Evolutionary conservation across 2,888 invertebrate genomes (phyloP).

Genomic region (Hirtodrosophila confusa): DNA sequence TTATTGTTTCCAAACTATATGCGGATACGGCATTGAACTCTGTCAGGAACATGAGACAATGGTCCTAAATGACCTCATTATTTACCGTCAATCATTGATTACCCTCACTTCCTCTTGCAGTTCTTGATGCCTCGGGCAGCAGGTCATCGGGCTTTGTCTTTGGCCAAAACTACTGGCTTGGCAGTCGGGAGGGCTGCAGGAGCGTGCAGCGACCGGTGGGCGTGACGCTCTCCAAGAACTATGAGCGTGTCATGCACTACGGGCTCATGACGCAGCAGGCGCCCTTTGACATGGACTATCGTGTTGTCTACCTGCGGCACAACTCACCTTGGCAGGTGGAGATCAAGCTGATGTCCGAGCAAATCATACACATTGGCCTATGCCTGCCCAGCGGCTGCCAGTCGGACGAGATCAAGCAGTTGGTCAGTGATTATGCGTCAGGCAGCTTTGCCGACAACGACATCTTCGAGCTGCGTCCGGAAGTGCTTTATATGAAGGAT

Average conservation of each 20-base stretch:
- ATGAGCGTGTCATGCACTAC: conserved; percentile 81
- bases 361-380: conserved; percentile 85
- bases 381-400: conserved; percentile 85
- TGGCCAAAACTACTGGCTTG: conserved; percentile 87
- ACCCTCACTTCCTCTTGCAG: conserved; percentile 72
- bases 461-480: conserved; percentile 81
- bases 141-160: conserved; percentile 86
- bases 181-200: conserved; percentile 85
- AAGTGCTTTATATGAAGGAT: conserved; percentile 83
- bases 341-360: conserved; percentile 83
- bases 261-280: conserved; percentile 80
- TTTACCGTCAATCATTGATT: not conserved
- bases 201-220: conserved; percentile 82
- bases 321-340: conserved; percentile 84
- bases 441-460: conserved; percentile 76
- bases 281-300: conserved; percentile 83
- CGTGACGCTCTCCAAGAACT: conserved; percentile 82
- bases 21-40: no score
- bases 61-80: no score
- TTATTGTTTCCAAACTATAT: no score
- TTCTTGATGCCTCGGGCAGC: conserved; percentile 86
- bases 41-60: no score
- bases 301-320: conserved; percentile 83
- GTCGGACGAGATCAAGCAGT: conserved; percentile 81
- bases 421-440: conserved; percentile 81